Evolutionary conservation across 2,797 vertebrate species (phyloP), one percentile per base, ranked within the genome.

Genomic region (Lerista edwardsae): DNA sequence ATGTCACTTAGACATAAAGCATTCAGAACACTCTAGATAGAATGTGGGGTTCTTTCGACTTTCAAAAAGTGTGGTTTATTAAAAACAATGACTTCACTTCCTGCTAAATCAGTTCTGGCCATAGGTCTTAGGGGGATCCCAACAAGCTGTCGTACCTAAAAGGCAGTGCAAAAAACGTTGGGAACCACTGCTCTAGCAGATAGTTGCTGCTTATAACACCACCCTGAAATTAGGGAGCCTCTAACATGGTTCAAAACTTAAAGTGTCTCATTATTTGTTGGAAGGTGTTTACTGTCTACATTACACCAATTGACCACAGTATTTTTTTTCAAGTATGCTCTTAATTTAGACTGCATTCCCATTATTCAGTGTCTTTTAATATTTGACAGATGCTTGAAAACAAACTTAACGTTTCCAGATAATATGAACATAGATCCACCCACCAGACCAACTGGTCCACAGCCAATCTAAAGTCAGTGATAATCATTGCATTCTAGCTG

Each of bases 341-440:
- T 84, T 77, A 73, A 79, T 84, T 64, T 79, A 55, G 69, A 36
- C n/a, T 84, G 36, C 47, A 69, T 4, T 39, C 27, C 10, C 12
- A 27, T 73, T 47, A 73, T 57, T 79, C 76, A 74, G 55, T 59
- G 76, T 73, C 59, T 79, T 64, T 79, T 55, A 79, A 79, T 79
- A 59, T 83, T 82, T 83, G 75, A 82, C 29, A 83, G 47, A 78
- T 83, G 67, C 47, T 79, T 83, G n/a, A 36, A 69, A 79, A 86
- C 68, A 59, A 39, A 64, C 69, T 85, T 87, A 76, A 44, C 44
- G 55, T 72, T 21, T 0, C 67, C 10, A 0, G 75, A 61, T 84
- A 41, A 82, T 80, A 64, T 75, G 75, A 68, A 84, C 69, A 75
- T 55, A 83, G 81, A 86, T 80, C 74, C 65, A 74, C 74, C 84